These are phyloP conservation scores for Cryptotis parvus DNA, from an alignment of 2,113 vertebrate species.

Conservation along the genomic window DNA sequence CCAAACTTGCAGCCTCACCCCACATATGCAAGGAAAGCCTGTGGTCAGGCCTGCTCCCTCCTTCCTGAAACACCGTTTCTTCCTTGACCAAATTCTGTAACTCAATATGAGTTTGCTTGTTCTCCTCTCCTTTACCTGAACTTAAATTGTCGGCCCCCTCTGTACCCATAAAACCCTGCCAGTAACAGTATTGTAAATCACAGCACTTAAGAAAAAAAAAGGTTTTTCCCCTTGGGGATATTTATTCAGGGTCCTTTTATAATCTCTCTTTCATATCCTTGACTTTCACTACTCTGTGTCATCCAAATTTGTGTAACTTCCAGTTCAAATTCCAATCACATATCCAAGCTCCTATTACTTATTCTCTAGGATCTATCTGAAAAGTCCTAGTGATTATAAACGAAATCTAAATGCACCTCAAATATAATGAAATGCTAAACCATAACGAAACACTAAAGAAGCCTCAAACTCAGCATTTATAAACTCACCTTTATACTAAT, in stretches of 20 bases:
- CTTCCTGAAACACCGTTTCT: neutral
- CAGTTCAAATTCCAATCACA: slow-evolving; percentile 17
- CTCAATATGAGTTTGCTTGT: neutral
- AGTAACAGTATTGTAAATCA: too few relatives aligned
- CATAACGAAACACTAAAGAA: slow-evolving; percentile 8
- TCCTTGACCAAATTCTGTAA: neutral
- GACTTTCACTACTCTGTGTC: neutral
- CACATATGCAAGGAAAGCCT: neutral
- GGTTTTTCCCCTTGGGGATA: too few relatives aligned
- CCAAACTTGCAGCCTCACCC: too few relatives aligned
- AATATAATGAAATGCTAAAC: slow-evolving; percentile 11
- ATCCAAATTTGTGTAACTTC: neutral
- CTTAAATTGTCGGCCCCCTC: neutral
- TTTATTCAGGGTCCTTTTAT: neutral
- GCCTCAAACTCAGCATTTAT: neutral
- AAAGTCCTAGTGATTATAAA: slow-evolving; percentile 14
- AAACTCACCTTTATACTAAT: too few relatives aligned
- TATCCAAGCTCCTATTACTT: neutral
- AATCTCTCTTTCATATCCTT: neutral
- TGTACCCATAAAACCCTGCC: too few relatives aligned
- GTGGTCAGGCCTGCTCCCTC: neutral
- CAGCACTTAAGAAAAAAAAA: too few relatives aligned
- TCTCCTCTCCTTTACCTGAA: neutral
- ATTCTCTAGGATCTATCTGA: neutral
- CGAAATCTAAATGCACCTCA: neutral